These are phyloP conservation scores for Lithophane ornitopus DNA, from an alignment of 2,888 invertebrate species.

Conservation along the genomic window DNA sequence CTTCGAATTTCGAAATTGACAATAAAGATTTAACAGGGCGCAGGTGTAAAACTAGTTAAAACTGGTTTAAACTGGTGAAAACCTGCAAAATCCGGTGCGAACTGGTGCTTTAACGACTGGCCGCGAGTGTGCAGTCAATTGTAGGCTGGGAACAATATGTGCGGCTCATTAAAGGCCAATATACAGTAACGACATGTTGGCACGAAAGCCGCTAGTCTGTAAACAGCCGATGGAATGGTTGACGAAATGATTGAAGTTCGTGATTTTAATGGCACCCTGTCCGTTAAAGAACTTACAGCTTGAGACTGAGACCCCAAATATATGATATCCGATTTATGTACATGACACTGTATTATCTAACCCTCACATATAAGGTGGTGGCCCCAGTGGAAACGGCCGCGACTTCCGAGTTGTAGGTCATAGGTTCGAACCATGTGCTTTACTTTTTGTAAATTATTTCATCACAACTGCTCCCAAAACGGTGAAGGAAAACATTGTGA, in stretches of 20 bases:
- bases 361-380: no score
- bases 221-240: conserved; percentile 8
- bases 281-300: no score
- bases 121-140: conserved; percentile 55
- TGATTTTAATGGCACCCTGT: not conserved
- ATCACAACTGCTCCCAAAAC: no score
- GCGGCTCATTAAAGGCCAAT: conserved; percentile 60
- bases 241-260: not conserved
- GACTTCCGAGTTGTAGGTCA: no score
- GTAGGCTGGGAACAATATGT: conserved; percentile 54
- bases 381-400: no score
- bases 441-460: no score
- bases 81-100: conserved; percentile 58
- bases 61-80: conserved; percentile 49
- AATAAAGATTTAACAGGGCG: conserved; percentile 48
- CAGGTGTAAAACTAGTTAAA: conserved; percentile 62
- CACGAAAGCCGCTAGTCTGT: conserved; percentile 23
- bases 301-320: no score
- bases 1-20: conserved; percentile 29
- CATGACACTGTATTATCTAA: no score
- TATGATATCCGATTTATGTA: no score
- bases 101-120: conserved; percentile 64
- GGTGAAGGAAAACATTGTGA: no score
- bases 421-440: no score
- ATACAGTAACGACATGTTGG: conserved; percentile 49